Evolutionary conservation across 2,113 vertebrate species (phyloP).

Genomic region (Aepyceros melampus): DNA sequence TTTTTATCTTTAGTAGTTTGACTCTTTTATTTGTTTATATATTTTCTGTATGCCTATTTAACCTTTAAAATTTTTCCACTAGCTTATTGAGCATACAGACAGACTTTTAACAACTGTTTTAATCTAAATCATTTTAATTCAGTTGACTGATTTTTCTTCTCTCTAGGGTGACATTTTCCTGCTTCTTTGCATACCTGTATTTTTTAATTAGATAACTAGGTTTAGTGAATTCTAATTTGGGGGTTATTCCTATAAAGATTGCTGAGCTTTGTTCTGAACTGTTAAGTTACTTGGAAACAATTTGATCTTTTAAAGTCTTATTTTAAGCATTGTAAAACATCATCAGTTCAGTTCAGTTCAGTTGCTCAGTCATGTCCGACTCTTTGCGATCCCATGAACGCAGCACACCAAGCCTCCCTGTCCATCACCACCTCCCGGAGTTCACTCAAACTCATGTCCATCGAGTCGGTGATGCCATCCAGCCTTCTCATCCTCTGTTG

Average conservation of each 20-base stretch:
- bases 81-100: not conserved
- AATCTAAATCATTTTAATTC: not conserved
- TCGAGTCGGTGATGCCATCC: too few species aligned
- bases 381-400: too few species aligned
- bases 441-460: too few species aligned
- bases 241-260: not conserved
- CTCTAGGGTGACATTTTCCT: not conserved
- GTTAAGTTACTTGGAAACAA: not conserved
- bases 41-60: not conserved
- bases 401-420: too few species aligned
- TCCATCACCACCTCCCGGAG: too few species aligned
- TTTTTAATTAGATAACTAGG: not conserved
- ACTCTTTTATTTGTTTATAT: not conserved
- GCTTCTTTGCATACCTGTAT: not conserved
- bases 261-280: not conserved
- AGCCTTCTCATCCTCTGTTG: too few species aligned
- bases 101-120: not conserved
- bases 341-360: not conserved
- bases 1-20: not conserved
- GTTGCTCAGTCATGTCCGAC: too few species aligned
- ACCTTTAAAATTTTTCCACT: not conserved
- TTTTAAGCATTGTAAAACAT: not conserved
- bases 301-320: too few species aligned
- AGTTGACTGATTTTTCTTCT: not conserved
- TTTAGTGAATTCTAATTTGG: not conserved